Evolutionary conservation across 2,797 vertebrate genomes (phyloP).

Genomic region (Mallotus villosus): DNA sequence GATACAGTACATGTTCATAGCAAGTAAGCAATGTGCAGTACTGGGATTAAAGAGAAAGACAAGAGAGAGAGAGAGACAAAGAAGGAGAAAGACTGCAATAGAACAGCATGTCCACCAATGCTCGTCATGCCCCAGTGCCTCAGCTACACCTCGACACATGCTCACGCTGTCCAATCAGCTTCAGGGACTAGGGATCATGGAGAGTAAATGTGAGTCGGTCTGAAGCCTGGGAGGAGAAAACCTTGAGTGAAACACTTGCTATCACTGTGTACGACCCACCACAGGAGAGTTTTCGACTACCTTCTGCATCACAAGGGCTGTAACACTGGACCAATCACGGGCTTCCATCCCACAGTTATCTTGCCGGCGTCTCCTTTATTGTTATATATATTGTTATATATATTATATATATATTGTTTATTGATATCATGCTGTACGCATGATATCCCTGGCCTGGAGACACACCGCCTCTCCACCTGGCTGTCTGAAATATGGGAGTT

Average conservation of each 20-base stretch:
- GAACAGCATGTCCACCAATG: not conserved
- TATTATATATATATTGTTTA: too few species aligned
- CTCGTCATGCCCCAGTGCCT: constrained; percentile 17
- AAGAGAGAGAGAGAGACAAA: constrained; percentile 4
- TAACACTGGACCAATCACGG: not conserved
- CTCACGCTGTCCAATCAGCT: constrained; percentile 25
- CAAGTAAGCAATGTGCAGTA: not conserved
- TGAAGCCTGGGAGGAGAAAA: constrained; percentile 35
- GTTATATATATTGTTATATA: too few species aligned
- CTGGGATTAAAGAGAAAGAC: not conserved
- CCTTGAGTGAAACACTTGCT: constrained; percentile 9
- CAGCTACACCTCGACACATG: constrained; percentile 42
- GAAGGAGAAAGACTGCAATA: not conserved
- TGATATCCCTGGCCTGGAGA: not conserved
- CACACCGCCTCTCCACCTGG: too few species aligned
- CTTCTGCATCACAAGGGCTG: too few species aligned
- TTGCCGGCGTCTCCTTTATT: too few species aligned
- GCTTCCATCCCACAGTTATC: not conserved
- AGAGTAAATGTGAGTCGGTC: constrained; percentile 37
- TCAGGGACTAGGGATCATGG: constrained; percentile 30
- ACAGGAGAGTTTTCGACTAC: too few species aligned
- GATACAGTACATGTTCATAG: too few species aligned
- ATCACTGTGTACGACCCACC: not conserved
- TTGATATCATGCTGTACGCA: too few species aligned
- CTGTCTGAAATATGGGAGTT: not conserved